phyloP scores from a whole-genome alignment of 2,888 invertebrate species.

The Trissolcus japonicus region DNA sequence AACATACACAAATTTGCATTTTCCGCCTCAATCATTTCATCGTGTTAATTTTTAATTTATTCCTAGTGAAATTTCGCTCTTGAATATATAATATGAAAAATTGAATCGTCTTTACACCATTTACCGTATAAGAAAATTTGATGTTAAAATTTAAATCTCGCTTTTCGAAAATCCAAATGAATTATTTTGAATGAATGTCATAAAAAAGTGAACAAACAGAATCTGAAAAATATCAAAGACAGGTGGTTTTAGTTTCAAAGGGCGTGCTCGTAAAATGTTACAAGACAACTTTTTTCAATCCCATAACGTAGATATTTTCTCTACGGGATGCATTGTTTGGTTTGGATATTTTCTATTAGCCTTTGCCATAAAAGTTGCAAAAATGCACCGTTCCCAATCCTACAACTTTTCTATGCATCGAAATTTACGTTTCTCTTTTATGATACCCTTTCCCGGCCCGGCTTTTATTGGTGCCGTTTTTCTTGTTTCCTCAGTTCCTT shows the following conservation, averaged over 20 bases:
- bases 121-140: too few relatives aligned
- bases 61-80: too few relatives aligned
- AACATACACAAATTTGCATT: background rate
- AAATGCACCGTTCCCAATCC: constrained; percentile 21
- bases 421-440: constrained; percentile 28
- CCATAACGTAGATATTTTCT: constrained; percentile 27
- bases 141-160: too few relatives aligned
- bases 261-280: constrained; percentile 26
- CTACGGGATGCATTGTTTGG: constrained; percentile 12
- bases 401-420: constrained; percentile 22
- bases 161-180: too few relatives aligned
- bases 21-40: background rate
- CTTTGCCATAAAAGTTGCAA: constrained; percentile 22
- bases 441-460: background rate
- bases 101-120: too few relatives aligned
- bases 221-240: constrained; percentile 1
- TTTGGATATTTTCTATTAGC: constrained; percentile 20
- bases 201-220: background rate
- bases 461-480: constrained; percentile 12
- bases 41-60: too few relatives aligned
- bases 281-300: constrained; percentile 31
- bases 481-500: background rate
- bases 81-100: too few relatives aligned
- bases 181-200: background rate
- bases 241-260: constrained; percentile 16